Base-by-base conservation (phyloP, 2,888 invertebrate species). In the Eurytoma adleriae region DNA sequence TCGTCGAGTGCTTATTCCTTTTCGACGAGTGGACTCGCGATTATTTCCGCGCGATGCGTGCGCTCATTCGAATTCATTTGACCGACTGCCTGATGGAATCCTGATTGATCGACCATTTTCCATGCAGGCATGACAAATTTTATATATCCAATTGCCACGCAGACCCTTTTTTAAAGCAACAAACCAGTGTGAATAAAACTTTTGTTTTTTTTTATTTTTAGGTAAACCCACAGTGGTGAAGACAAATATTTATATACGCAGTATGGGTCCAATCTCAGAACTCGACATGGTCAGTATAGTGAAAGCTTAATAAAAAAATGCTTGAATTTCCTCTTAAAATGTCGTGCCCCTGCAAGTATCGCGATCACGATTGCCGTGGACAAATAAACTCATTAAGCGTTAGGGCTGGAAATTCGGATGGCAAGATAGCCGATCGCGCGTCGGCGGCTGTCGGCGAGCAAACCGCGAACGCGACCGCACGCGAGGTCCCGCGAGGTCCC, bases 211-310 rank as follows among this genome's bases (percentile, higher is more conserved):
- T 20, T 30, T 27, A 57, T 61, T 74, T 68, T n/a, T 91, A 97
- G 96, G 96, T 61, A 92, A 94, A 80, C 96, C 97, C 0, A 97
- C 97, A 0, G 93, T 96, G 18, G 96, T 97, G 20, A 94, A 95
- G 88, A 97, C 97, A 0, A 97, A 97, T 89, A 96, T 97, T 87
- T 91, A 97, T 73, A 97, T 97, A 85, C 92, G 97, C 85, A 97
- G 97, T 88, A 97, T 97, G 97, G 97, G 97, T 0, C 97, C 97
- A 0, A 95, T 97, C 4, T 97, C 97, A 0, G 97, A 97, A 88
- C 92, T 97, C 50, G 96, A 97, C 86, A 97, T 97, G 97, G 96
- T 96, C 16, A 80, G 84, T 82, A 40, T 3, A 69, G 14, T 12
- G 16, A 0, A 16, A 24, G n/a, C 24, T n/a, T 24, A 0, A 4